phyloP scores from a whole-genome alignment of 2,113 vertebrate species.

The Urocolius indicus region DNA sequence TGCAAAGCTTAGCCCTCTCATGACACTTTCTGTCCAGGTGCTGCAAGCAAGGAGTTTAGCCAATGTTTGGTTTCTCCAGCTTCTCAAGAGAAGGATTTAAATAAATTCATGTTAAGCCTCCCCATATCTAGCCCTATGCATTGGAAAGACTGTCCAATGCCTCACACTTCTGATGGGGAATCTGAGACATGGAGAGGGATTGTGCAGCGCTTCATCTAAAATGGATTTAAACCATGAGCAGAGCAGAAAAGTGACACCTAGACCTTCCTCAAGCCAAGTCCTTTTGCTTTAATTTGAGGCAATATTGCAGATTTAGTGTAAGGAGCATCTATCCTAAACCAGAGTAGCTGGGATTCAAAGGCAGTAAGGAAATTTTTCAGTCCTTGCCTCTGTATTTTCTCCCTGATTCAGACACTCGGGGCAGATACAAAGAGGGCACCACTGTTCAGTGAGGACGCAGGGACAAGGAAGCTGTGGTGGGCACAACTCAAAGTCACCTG shows the following conservation, averaged over 20 bases:
- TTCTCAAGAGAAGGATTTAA: not conserved
- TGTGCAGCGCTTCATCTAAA: not conserved
- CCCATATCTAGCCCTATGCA: not conserved
- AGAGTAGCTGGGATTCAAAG: not conserved
- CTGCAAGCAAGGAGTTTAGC: not conserved
- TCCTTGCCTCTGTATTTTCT: not conserved
- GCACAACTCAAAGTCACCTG: not conserved
- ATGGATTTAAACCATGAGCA: not conserved
- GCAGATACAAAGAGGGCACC: not conserved
- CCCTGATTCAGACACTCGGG: fast-evolving
- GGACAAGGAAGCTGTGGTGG: not conserved
- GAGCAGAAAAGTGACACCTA: not conserved
- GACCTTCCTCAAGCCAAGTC: not conserved
- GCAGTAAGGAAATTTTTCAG: not conserved
- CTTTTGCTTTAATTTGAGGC: not conserved
- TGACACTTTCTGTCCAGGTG: not conserved
- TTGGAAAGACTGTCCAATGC: not conserved
- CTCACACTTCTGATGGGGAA: not conserved
- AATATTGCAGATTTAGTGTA: not conserved
- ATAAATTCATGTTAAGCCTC: not conserved
- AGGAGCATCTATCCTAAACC: not conserved
- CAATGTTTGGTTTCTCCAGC: not conserved
- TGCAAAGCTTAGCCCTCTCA: not conserved
- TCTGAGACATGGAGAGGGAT: fast-evolving
- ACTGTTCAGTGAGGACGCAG: fast-evolving